Evolutionary conservation across 2,888 invertebrate species (phyloP), one percentile per base, ranked within the genome.

Genomic region (Dynastes tityus): DNA sequence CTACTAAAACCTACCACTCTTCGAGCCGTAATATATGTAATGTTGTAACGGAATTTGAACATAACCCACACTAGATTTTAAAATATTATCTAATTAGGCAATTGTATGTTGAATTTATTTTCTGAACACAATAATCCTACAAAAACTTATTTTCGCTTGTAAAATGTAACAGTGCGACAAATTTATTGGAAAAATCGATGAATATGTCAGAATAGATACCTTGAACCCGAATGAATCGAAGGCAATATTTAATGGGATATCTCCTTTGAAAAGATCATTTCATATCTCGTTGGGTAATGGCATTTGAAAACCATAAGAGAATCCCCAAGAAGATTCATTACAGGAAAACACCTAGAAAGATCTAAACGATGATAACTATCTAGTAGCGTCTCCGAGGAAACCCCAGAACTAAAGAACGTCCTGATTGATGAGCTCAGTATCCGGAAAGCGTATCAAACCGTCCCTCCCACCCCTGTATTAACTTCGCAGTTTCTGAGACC

Each of bases 391-490:
- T 40, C 11, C 49, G 32, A 16, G 29, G 74, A 75, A 22, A 55
- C 22, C 29, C 22, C 65, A 71, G 65, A 65, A 65, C 32, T 63
- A 71, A 76, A 77, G 77, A 77, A 71, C 73, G 73, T 71, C 67
- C 71, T 77, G 79, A 79, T 79, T 79, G 79, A 79, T 79, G 79
- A 79, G 77, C 76, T 76, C 58, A 61, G 75, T 65, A 76, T 67
- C 49, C 58, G 65, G 80, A 77, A 79, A 65, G 74, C 78, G 77
- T 78, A 80, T 79, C 78, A 80, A 78, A 84, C 80, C 83, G 78
- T 77, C 61, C 84, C 86, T 84, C 83, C 85, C 83, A 58, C 71
- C 85, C 85, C 85, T 86, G 87, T 87, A 88, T 88, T 88, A 88
- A 89, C 88, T 88, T 86, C 85, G 84, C 81, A 81, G 83, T 82